These are phyloP conservation scores for Micromesistius poutassou DNA, from an alignment of 2,797 vertebrate species.

Conservation along the genomic window DNA sequence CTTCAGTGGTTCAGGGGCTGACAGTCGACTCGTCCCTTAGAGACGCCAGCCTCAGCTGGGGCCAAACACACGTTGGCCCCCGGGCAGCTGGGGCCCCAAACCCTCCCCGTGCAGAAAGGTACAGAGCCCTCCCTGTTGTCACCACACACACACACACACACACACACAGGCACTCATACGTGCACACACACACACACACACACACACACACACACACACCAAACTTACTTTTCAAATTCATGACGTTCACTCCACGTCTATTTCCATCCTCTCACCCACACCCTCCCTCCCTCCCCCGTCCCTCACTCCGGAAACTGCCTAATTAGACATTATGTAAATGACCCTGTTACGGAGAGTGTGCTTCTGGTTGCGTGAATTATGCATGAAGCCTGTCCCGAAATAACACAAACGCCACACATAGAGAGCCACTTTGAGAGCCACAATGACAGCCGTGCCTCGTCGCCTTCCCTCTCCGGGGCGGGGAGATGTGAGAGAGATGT, in stretches of 20 bases:
- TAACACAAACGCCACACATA: background rate
- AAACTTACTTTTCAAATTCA: slow-evolving; percentile 7
- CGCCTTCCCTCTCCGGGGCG: background rate
- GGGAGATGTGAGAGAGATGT: background rate
- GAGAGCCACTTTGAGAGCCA: background rate
- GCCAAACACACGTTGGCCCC: background rate
- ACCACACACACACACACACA: slow-evolving; percentile 15
- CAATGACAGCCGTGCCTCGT: background rate
- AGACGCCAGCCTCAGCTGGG: slow-evolving; percentile 34
- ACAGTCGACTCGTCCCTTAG: slow-evolving; percentile 18
- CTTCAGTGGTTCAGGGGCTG: background rate
- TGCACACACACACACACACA: no score
- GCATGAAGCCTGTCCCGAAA: slow-evolving; percentile 3
- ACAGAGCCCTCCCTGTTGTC: background rate
- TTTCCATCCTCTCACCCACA: slow-evolving; percentile 8
- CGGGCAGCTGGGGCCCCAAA: background rate
- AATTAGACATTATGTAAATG: slow-evolving; percentile 62
- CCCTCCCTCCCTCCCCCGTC: slow-evolving; percentile 11
- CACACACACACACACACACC: slow-evolving; percentile 10
- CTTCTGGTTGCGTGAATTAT: background rate
- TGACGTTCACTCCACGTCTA: slow-evolving; percentile 17
- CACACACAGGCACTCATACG: slow-evolving; percentile 16
- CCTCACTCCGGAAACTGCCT: slow-evolving; percentile 36
- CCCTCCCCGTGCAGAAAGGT: background rate
- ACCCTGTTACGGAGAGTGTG: slow-evolving; percentile 38